phyloP scores from a whole-genome alignment of 2,113 vertebrate species.

The Saimiri boliviensis region DNA sequence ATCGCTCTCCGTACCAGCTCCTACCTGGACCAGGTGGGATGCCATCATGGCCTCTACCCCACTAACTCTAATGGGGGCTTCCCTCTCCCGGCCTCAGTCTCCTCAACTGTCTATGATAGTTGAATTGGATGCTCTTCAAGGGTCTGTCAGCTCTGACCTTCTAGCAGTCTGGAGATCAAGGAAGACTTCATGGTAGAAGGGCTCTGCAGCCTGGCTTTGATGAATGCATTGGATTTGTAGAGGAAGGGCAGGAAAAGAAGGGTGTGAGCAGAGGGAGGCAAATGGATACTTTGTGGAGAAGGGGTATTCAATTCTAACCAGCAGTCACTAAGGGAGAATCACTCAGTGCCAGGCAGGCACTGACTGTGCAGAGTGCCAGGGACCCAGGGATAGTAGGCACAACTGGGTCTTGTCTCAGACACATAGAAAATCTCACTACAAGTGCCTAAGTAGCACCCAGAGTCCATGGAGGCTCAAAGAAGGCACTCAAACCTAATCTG shows the following conservation, averaged over 20 bases:
- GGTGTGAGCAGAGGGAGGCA: background rate
- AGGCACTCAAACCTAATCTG: background rate
- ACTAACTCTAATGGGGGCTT: background rate
- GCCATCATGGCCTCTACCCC: background rate
- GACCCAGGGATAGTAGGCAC: background rate
- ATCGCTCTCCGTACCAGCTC: conserved; percentile 65
- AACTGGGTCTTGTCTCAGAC: background rate
- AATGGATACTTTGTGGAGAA: background rate
- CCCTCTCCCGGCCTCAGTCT: background rate
- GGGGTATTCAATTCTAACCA: background rate
- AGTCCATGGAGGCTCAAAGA: background rate
- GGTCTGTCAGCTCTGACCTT: background rate
- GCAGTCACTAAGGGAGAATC: background rate
- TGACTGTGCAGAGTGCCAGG: background rate
- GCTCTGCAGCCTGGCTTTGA: background rate
- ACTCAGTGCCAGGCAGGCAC: background rate
- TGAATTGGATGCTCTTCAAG: conserved; percentile 1
- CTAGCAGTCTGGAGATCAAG: background rate
- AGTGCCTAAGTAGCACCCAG: background rate
- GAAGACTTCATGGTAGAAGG: background rate
- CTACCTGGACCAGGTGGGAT: conserved; percentile 46
- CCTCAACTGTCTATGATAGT: background rate
- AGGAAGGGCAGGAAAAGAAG: background rate
- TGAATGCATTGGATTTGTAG: background rate
- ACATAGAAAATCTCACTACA: background rate